Base-by-base conservation (phyloP, 2,113 vertebrate genomes). In the Terrapene triunguis region DNA sequence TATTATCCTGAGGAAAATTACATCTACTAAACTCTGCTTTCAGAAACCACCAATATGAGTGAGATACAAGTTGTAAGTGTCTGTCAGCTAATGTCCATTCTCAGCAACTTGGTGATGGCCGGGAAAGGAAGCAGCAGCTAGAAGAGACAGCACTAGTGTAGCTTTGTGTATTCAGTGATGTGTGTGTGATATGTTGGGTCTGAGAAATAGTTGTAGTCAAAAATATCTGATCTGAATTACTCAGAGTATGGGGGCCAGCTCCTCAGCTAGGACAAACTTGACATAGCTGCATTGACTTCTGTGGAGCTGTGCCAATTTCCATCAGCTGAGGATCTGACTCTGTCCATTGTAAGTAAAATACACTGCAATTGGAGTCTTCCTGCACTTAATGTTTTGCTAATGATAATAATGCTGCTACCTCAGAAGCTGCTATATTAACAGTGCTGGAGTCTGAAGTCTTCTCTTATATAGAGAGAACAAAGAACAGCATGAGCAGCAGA, bases 381-480 rank as follows among this genome's bases (percentile, higher is more conserved):
- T 91, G 81, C 19, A 1, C 38, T 78, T 38, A 72, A 5, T 57
- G 72, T 87, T 50, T 14, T 24, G 38, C 12, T 65, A 88, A 38
- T 2, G 47, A 29, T 0, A 44, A 22, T 6, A 16, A 6, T 2
- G 1, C 2, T 44, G 19, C 5, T 79, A 48, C 42, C 1, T 19
- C 8, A 29, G 35, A 1, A 57, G 42, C 53, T 76, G 4, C 8
- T 29, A 32, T 6, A 32, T 13, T 44, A 38, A 38, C n/a, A 72
- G n/a, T 72, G 17, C 4, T 38, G n/a, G 21, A 74, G n/a, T 19
- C 10, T 38, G 72, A 13, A 3, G 42, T 25, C 74, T 47, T 78
- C 25, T 55, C 0, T 48, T 72, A 38, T 72, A 38, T 35, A 62
- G 72, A 24, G 13, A 48, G 44, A 84, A 0, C 29, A 51, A 1